phyloP scores from a whole-genome alignment of 2,888 invertebrate genomes.

The Myopa tessellatipennis region DNA sequence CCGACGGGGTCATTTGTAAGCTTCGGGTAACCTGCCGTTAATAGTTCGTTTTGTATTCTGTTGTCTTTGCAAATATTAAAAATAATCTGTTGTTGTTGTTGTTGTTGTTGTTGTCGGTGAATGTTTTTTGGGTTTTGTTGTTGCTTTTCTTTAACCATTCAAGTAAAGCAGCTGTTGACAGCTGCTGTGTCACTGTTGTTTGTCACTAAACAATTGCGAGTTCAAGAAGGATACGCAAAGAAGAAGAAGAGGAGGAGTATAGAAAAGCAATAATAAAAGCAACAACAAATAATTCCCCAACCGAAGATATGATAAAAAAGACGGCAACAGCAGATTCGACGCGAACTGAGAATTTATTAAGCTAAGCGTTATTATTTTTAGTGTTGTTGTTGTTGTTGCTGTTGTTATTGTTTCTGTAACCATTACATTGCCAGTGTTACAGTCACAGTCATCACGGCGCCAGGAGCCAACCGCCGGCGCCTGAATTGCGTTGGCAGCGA shows the following conservation, averaged over 20 bases:
- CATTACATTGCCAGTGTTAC: not conserved
- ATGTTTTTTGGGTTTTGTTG: not conserved
- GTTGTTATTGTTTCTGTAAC: conserved; percentile 25
- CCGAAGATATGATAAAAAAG: not conserved
- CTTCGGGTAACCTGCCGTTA: conserved; percentile 30
- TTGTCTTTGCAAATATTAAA: conserved; percentile 28
- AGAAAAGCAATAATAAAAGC: conserved; percentile 1
- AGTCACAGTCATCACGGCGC: conserved; percentile 11
- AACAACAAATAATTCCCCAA: not conserved
- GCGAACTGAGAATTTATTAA: no score
- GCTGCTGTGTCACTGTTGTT: conserved; percentile 41
- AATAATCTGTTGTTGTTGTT: conserved; percentile 34
- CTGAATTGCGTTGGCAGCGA: conserved; percentile 10
- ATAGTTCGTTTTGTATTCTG: conserved; percentile 26
- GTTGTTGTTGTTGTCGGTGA: conserved; percentile 29
- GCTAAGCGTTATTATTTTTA: not conserved
- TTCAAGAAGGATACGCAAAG: not conserved
- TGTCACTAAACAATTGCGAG: no score
- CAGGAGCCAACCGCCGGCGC: not conserved
- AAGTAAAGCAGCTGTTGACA: conserved; percentile 45
- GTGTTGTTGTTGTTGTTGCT: not conserved
- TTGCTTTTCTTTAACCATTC: conserved; percentile 19
- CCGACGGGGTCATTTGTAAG: conserved; percentile 46
- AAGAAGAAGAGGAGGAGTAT: not conserved
- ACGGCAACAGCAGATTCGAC: no score